Conservation (phyloP, 2,888 invertebrate species). For the Hirtodrosophila alboralis region DNA sequence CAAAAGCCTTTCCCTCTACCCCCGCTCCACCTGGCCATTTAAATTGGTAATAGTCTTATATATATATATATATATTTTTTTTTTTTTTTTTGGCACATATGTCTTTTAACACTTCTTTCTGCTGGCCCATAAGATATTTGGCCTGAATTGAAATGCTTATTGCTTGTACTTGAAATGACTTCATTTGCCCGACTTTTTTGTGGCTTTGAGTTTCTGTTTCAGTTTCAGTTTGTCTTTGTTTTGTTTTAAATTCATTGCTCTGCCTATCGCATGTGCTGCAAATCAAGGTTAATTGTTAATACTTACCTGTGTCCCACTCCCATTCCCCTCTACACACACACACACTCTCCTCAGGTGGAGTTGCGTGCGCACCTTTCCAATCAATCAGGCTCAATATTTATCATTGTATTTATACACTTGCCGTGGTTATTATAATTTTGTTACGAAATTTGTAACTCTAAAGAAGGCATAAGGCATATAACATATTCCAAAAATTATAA, state of each 20-base stretch:
- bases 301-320: not conserved
- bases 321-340: not conserved
- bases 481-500: too few relatives aligned
- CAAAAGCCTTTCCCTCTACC: not conserved
- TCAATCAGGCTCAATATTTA: constrained; percentile 47
- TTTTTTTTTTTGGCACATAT: constrained; percentile 23
- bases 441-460: too few relatives aligned
- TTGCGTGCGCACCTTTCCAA: constrained; percentile 58
- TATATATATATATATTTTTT: too few relatives aligned
- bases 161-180: constrained; percentile 65
- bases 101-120: constrained; percentile 29
- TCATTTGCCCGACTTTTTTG: constrained; percentile 71
- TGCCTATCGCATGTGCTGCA: constrained; percentile 28
- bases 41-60: constrained; percentile 10
- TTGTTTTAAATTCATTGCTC: constrained; percentile 32
- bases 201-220: constrained; percentile 20
- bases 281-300: constrained; percentile 69
- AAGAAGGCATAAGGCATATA: too few relatives aligned
- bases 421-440: too few relatives aligned
- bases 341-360: not conserved
- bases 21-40: not conserved
- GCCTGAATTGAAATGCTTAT: constrained; percentile 56
- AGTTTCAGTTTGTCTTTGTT: constrained; percentile 22
- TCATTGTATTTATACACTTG: constrained; percentile 11
- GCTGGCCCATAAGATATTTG: constrained; percentile 36